A percentile compares a stretch with the other conserved stretches of the same genome.
These are phyloP conservation scores for Hemithea aestivaria DNA, from an alignment of 2,888 invertebrate genomes.

Conservation along the genomic window DNA sequence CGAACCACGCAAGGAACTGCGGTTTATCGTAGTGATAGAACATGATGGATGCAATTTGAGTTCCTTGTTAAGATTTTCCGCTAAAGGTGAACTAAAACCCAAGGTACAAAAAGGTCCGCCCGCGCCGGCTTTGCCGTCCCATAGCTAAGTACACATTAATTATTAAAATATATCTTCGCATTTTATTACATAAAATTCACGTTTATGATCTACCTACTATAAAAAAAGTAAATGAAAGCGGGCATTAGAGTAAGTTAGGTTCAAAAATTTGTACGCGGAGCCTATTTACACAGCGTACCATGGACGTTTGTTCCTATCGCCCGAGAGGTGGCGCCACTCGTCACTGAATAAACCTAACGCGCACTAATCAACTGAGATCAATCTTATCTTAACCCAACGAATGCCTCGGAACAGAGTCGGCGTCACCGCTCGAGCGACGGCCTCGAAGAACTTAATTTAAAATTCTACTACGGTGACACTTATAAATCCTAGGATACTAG, in stretches of 20 bases:
- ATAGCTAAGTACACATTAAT: constrained; percentile 77
- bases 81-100: too few relatives aligned
- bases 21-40: too few relatives aligned
- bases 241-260: constrained; percentile 68
- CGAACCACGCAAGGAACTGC: too few relatives aligned
- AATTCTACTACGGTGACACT: constrained; percentile 74
- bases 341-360: constrained; percentile 39
- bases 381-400: constrained; percentile 23
- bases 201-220: constrained; percentile 77
- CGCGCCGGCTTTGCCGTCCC: constrained; percentile 75
- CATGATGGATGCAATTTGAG: too few relatives aligned
- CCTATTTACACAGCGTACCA: constrained; percentile 76
- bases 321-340: constrained; percentile 46
- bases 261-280: constrained; percentile 76
- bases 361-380: constrained; percentile 57
- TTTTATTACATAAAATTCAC: constrained; percentile 79
- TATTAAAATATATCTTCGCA: constrained; percentile 79
- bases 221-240: constrained; percentile 75
- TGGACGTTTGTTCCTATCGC: constrained; percentile 73
- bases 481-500: constrained; percentile 72
- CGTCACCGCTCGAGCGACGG: constrained; percentile 54
- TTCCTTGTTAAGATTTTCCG: too few relatives aligned
- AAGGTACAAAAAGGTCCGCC: constrained; percentile 45
- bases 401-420: constrained; percentile 33
- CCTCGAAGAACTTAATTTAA: constrained; percentile 67